Evolutionary conservation across 1,140 invertebrate genomes (phyloP), one percentile per base, ranked within the genome.

Genomic region (Drosophila elegans): DNA sequence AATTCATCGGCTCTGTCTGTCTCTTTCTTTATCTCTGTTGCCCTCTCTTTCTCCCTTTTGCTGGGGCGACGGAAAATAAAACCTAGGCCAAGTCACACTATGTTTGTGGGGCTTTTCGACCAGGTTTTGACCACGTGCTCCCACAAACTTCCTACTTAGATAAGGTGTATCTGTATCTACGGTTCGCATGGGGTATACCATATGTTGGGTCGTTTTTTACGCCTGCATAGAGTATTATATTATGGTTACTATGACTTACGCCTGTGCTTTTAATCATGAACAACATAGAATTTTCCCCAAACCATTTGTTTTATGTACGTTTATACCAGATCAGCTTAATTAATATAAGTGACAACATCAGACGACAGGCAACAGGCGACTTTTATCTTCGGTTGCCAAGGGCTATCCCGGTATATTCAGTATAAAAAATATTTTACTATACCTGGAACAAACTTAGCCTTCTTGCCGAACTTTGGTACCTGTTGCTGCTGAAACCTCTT

Each of bases 71-170:
- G 61, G 21, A 7, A 55, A 41, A 39, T 7, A 12, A 73, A 62
- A 54, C 72, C 72, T 74, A 74, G 72, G 57, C 72, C 72, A 74
- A 73, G 56, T 60, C 38, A n/a, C 62, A 34, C 21, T 25, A 25
- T 68, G 55, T 64, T 60, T 64, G 27, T 64, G 61, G 55, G 54
- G 61, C 44, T 56, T 46, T 67, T 71, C 16, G 25, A 46, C 42
- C 72, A 74, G 71, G 59, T 61, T 67, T 5, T 29, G 34, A 57
- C 60, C 73, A 76, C 72, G 72, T 75, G 73, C 60, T 44, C 36
- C 42, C 32, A 27, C 51, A 29, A 12, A 64, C 74, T 78, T 77
- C 74, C 74, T 78, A 78, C 32, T 52, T 77, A 54, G 74, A 78
- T 78, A 78, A 56, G 41, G 52, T 25, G 49, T 64, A 45, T 44